These are phyloP conservation scores for Drosophila nr. fundita DNA, from an alignment of 2,888 invertebrate genomes.

Conservation along the genomic window DNA sequence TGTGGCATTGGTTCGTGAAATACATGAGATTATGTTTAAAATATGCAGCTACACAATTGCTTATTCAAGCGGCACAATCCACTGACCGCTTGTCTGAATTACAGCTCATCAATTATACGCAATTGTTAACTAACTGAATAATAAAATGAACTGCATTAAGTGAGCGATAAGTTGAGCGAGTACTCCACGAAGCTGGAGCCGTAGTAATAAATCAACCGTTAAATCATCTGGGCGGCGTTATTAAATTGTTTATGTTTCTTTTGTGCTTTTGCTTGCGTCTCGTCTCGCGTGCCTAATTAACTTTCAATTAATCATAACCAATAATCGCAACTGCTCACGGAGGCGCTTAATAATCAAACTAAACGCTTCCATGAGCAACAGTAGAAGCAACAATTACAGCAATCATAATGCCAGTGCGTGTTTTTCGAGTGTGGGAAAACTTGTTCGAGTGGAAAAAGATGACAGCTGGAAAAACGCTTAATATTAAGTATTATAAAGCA, in stretches of 20 bases:
- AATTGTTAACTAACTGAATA: slow-evolving; percentile 46
- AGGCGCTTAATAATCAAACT: slow-evolving; percentile 47
- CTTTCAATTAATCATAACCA: slow-evolving; percentile 74
- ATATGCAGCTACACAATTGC: slow-evolving; percentile 14
- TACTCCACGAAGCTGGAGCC: slow-evolving; percentile 20
- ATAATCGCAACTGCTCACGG: slow-evolving; percentile 44
- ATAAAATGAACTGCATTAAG: slow-evolving; percentile 10
- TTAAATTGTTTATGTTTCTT: slow-evolving; percentile 36
- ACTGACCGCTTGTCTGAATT: slow-evolving; percentile 17
- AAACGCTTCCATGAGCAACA: slow-evolving; percentile 61
- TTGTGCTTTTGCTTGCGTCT: slow-evolving; percentile 27
- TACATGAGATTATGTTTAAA: background rate
- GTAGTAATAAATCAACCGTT: slow-evolving; percentile 51
- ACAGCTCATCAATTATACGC: slow-evolving; percentile 34
- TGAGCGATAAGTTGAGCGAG: slow-evolving; percentile 27
- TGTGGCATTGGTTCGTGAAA: background rate
- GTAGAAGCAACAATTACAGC: slow-evolving; percentile 39
- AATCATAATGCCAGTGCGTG: slow-evolving; percentile 65
- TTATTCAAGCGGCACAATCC: slow-evolving; percentile 30
- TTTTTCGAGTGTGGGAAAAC: slow-evolving; percentile 71
- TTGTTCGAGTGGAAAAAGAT: slow-evolving; percentile 66
- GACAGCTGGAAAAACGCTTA: slow-evolving; percentile 43
- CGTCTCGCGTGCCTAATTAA: slow-evolving; percentile 66
- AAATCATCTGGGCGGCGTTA: slow-evolving; percentile 34
- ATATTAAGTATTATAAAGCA: slow-evolving; percentile 37